Conservation (phyloP, 2,113 vertebrate genomes). For the Nothoprocta perdicaria region DNA sequence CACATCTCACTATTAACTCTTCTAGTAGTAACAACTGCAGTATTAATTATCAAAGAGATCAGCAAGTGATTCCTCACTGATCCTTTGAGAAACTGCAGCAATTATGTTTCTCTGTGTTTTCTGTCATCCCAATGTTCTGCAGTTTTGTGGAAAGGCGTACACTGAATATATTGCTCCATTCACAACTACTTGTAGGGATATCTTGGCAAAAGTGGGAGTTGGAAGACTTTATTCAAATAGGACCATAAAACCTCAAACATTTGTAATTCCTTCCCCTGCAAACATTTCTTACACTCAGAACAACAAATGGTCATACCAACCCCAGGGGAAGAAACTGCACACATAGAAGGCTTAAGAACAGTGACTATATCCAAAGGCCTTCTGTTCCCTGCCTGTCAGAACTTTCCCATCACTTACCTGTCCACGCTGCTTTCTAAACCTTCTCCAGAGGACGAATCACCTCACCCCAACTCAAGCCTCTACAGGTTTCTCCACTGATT, state of each 20-base stretch:
- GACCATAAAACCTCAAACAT: background rate
- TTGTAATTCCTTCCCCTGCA: background rate
- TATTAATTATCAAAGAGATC: background rate
- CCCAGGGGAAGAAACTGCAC: background rate
- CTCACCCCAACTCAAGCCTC: background rate
- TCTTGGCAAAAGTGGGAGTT: background rate
- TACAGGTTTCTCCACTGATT: background rate
- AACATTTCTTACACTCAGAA: background rate
- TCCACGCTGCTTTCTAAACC: background rate
- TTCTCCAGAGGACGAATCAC: background rate
- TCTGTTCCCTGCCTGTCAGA: background rate
- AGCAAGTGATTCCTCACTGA: background rate
- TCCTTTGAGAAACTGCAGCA: background rate
- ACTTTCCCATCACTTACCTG: background rate
- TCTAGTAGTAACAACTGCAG: background rate
- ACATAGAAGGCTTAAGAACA: background rate
- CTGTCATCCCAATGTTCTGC: background rate
- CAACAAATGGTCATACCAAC: background rate
- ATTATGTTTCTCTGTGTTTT: background rate
- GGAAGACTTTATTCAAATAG: background rate
- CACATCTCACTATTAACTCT: background rate
- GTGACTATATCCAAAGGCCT: background rate
- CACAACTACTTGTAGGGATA: background rate
- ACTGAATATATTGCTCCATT: background rate
- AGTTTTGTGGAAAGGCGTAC: background rate